A percentile compares a stretch with the other conserved stretches of the same genome.
These are phyloP conservation scores for Diorhabda carinulata DNA, from an alignment of 1,140 invertebrate species.

Conservation along the genomic window DNA sequence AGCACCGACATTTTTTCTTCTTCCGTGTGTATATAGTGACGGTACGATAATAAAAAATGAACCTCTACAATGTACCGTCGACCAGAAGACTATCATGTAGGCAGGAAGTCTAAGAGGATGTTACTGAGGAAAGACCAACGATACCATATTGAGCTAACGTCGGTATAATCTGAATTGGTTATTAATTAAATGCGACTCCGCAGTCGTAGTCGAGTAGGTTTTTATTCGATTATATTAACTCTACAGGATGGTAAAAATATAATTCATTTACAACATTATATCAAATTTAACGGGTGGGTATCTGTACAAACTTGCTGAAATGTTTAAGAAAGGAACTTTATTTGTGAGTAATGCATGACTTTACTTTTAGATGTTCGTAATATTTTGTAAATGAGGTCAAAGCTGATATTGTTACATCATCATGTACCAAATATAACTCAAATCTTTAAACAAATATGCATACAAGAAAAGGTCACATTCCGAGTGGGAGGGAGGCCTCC, in stretches of 20 bases:
- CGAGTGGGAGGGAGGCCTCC: too few relatives aligned
- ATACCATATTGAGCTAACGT: not conserved
- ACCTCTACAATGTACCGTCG: not conserved
- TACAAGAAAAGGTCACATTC: too few relatives aligned
- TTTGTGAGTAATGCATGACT: too few relatives aligned
- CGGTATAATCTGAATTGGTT: not conserved
- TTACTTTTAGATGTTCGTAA: too few relatives aligned
- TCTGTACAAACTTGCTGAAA: too few relatives aligned
- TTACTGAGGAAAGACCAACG: not conserved
- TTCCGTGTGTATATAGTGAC: not conserved
- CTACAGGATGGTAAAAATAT: not conserved
- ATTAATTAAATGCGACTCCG: not conserved
- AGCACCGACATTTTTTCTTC: not conserved
- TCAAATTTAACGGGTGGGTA: too few relatives aligned
- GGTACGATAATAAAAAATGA: conserved; percentile 1
- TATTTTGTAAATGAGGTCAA: too few relatives aligned
- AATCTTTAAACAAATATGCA: too few relatives aligned
- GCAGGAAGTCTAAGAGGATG: conserved; percentile 1
- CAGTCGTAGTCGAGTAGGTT: not conserved
- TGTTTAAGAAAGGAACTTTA: too few relatives aligned
- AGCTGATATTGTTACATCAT: too few relatives aligned
- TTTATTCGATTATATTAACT: not conserved
- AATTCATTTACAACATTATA: not conserved
- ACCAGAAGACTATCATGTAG: not conserved
- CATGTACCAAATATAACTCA: too few relatives aligned